phyloP scores from a whole-genome alignment of 2,888 invertebrate species.

The Pegoplata infirma region DNA sequence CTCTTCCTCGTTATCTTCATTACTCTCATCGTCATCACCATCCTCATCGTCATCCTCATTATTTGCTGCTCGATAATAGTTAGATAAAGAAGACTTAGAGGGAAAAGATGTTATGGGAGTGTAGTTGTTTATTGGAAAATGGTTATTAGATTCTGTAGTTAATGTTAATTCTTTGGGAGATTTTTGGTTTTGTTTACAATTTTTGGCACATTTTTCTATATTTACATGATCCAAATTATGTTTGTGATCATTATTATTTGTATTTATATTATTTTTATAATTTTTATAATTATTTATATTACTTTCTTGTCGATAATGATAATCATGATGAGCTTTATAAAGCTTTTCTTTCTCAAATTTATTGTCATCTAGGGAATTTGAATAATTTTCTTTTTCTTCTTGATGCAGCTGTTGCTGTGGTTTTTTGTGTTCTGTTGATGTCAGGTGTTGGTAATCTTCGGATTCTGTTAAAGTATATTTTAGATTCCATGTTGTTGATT shows the following conservation, averaged over 20 bases:
- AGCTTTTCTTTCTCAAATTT: constrained; percentile 26
- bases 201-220: constrained; percentile 70
- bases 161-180: constrained; percentile 17
- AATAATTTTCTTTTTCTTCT: constrained; percentile 41
- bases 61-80: not conserved
- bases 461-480: constrained; percentile 64
- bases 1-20: not conserved
- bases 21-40: not conserved
- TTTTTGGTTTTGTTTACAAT: constrained; percentile 63
- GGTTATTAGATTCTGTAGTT: constrained; percentile 38
- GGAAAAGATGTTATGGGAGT: constrained; percentile 42
- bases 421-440: constrained; percentile 20
- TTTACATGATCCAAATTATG: constrained; percentile 52
- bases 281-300: too few species aligned
- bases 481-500: constrained; percentile 66
- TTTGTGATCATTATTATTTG: constrained; percentile 30
- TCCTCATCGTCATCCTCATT: not conserved
- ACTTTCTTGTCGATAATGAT: constrained; percentile 6
- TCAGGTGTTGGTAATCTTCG: constrained; percentile 21
- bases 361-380: constrained; percentile 68
- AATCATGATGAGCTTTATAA: constrained; percentile 23
- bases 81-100: constrained; percentile 12
- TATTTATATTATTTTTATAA: constrained; percentile 25
- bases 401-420: constrained; percentile 21
- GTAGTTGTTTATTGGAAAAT: constrained; percentile 23